phyloP scores from a whole-genome alignment of 2,888 invertebrate species.

The Orchesellides sinensis region DNA sequence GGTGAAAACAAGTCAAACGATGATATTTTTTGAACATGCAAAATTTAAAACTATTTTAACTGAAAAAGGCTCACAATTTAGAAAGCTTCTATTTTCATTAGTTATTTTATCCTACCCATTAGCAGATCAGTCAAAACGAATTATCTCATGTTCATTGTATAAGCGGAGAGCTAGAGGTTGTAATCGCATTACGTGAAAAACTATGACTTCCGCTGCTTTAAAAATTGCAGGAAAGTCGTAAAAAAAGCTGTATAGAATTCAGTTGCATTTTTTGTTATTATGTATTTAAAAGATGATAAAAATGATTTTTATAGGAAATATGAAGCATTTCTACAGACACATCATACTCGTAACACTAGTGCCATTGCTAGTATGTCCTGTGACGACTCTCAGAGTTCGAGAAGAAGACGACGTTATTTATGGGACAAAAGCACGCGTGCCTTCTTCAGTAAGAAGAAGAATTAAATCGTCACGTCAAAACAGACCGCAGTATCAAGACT shows the following conservation, averaged over 20 bases:
- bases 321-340: slow-evolving; percentile 61
- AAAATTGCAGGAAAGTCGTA: neutral
- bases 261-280: neutral
- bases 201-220: slow-evolving; percentile 22
- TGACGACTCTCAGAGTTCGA: slow-evolving; percentile 60
- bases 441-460: slow-evolving; percentile 59
- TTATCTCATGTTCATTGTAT: neutral
- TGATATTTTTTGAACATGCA: neutral
- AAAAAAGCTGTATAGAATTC: too few relatives aligned
- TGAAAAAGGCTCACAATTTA: slow-evolving; percentile 4
- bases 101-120: slow-evolving; percentile 1
- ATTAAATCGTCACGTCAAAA: slow-evolving; percentile 53
- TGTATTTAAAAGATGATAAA: neutral
- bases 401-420: slow-evolving; percentile 64
- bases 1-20: neutral
- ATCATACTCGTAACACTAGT: slow-evolving; percentile 62
- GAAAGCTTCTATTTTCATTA: slow-evolving; percentile 31
- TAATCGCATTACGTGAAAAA: slow-evolving; percentile 7
- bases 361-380: slow-evolving; percentile 66
- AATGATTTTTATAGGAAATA: slow-evolving; percentile 54
- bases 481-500: slow-evolving; percentile 45
- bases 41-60: neutral
- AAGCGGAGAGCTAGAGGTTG: too few relatives aligned
- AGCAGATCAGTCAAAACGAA: slow-evolving; percentile 20
- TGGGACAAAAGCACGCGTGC: slow-evolving; percentile 59